Evolutionary conservation across 2,797 vertebrate genomes (phyloP).

Genomic region (Acanthiza pusilla): DNA sequence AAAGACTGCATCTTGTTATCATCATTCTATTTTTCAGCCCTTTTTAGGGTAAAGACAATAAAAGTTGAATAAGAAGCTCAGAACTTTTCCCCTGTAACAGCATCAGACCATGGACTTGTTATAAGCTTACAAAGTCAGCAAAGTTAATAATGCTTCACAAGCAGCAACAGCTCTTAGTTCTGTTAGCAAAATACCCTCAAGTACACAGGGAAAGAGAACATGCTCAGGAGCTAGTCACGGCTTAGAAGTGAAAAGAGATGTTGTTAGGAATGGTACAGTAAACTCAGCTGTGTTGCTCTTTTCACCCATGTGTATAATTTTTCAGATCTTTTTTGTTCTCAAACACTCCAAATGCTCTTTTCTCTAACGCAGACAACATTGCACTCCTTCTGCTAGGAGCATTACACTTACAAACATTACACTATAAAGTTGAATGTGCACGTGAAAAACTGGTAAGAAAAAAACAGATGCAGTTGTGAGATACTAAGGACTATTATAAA

Average conservation of each 20-base stretch:
- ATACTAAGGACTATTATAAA: neutral
- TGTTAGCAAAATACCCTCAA: conserved; percentile 10
- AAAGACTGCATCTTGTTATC: neutral
- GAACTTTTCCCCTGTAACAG: neutral
- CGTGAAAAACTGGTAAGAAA: neutral
- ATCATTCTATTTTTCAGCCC: neutral
- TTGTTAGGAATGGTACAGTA: neutral
- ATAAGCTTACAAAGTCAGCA: neutral
- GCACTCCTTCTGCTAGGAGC: neutral
- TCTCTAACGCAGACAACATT: neutral
- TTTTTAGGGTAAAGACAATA: neutral
- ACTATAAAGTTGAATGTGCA: neutral
- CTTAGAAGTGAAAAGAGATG: neutral
- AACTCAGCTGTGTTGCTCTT: neutral
- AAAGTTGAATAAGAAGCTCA: neutral
- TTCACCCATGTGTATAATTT: neutral
- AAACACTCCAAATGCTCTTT: neutral
- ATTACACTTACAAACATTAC: neutral
- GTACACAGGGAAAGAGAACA: neutral
- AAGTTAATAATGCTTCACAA: conserved; percentile 6
- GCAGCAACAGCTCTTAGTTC: neutral
- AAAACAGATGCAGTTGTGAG: neutral
- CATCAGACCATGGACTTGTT: neutral
- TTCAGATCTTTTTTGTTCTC: conserved; percentile 1
- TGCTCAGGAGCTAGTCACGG: neutral